Evolutionary conservation across 1,140 invertebrate species (phyloP), one percentile per base, ranked within the genome.

Genomic region (Eubasilissa regina): DNA sequence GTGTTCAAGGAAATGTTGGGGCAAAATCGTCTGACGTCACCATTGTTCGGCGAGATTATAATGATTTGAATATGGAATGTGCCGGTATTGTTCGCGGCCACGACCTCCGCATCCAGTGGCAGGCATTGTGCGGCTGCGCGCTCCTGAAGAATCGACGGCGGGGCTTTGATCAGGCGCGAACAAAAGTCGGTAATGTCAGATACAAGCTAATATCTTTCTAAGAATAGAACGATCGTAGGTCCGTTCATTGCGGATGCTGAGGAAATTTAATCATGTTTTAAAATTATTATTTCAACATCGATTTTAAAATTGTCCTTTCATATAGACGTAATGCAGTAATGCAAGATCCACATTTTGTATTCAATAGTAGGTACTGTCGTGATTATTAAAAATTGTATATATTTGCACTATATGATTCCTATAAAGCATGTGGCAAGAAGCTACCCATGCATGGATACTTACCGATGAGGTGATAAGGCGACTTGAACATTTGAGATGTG

Each of bases 111-210:
- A 25, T 35, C 58, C 58, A 62, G 58, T 25, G 58, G 58, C 58
- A 21, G 58, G 17, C 58, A 62, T 62, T 62, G 58, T 62, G 19
- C 15, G 51, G 58, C 12, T 25, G 58, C 19, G 17, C 58, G 58
- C 58, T 62, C 58, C 58, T 21, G 58, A 25, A 62, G 58, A 21
- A 62, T 62, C 21, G 19, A 60, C 56, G 45, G 64, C 64, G 64
- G n/a, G n/a, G n/a, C 64, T 68, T 68, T 68, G 64, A 68, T 68
- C 62, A 44, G 12, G 43, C 25, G 25, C 13, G 35, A 45, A 66
- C 62, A 66, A 66, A 64, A 44, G 62, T 43, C 35, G 17, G 17
- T 47, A 11, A 13, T 68, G 64, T 68, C 64, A 47, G 15, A 68
- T 19, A 13, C 25, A 21, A 62, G 13, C 58, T 62, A 4, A 62